Evolutionary conservation across 53 echinoderm and acorn worm species (phyloP), one percentile per base, ranked within the genome.

Genomic region (Zoroaster sp.): DNA sequence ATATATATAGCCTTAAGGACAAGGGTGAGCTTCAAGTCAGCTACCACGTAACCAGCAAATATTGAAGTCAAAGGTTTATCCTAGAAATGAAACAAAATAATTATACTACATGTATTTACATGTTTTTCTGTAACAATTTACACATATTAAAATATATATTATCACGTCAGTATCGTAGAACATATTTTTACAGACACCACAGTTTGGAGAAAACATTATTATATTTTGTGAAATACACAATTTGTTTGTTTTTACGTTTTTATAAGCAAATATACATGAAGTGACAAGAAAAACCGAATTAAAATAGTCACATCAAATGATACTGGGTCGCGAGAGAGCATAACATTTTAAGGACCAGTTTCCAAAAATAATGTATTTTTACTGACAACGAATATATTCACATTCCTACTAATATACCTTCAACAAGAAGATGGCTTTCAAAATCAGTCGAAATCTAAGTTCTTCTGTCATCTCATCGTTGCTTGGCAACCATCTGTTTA

Each of bases 11-110:
- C 81, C 12, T 81, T 81, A 2, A 81, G 67, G 14, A 81, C 12
- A 21, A 81, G 67, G 13, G 81, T 81, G 25, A 81, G 81, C 25
- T 81, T 67, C 43, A 81, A 38, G 31, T 67, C 42, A 15, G 81
- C 81, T 15, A 81, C 81, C 81, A 81, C 66, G 35, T 33, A 66
- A 44, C 81, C 81, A 5, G 42, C 42, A 39, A 81, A 81, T 9
- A 14, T 42, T 42, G 81, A 68, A 4, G 66, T 67, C 81, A 81
- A 32, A 5, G 42, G 66, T 44, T 81, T 81, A 15, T 81, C 81
- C 81, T 80, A 23, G 0, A 28, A 45, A 32, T 44, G 4, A 47
- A 47, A 76, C n/a, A n/a, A n/a, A n/a, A n/a, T n/a, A n/a, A n/a
- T n/a, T n/a, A n/a, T 32, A 69, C 5, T 32, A 15, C 5, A 30